These are phyloP conservation scores for Paracentrotus lividus DNA, from an alignment of 53 echinoderm and acorn worm genomes.

Conservation along the genomic window DNA sequence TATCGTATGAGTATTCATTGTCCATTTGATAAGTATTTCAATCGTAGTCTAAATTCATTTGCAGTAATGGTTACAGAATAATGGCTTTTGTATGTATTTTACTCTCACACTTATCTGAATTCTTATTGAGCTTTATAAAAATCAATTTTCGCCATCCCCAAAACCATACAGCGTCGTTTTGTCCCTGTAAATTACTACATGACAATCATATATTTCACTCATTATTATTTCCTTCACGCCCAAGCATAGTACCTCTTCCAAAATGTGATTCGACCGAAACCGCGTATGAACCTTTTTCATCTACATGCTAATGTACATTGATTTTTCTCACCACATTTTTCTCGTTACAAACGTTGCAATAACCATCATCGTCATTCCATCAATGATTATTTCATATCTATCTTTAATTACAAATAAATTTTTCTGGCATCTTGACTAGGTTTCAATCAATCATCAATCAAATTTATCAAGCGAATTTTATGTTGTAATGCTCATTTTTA, in stretches of 20 bases:
- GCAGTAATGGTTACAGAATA: too few relatives aligned
- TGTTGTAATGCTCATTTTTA: not conserved
- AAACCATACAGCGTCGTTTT: not conserved
- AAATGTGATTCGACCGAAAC: not conserved
- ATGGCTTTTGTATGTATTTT: too few relatives aligned
- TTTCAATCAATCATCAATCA: not conserved
- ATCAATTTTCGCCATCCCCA: not conserved
- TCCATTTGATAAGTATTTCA: too few relatives aligned
- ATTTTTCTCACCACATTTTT: not conserved
- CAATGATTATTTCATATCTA: constrained; percentile 25
- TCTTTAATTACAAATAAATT: not conserved
- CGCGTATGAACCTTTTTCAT: constrained; percentile 5
- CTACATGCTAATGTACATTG: constrained; percentile 34
- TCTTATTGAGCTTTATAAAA: not conserved
- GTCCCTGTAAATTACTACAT: not conserved
- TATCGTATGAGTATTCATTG: too few relatives aligned
- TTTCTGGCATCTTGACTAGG: not conserved
- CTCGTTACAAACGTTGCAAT: not conserved
- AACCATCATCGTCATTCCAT: not conserved
- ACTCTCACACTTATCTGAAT: not conserved
- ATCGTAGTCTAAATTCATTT: too few relatives aligned
- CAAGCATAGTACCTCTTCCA: not conserved
- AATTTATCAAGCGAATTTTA: not conserved
- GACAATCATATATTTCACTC: not conserved
- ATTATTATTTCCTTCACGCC: not conserved